Base-by-base conservation (phyloP, 2,797 vertebrate genomes). In the Scomberomorus guttatus region DNA sequence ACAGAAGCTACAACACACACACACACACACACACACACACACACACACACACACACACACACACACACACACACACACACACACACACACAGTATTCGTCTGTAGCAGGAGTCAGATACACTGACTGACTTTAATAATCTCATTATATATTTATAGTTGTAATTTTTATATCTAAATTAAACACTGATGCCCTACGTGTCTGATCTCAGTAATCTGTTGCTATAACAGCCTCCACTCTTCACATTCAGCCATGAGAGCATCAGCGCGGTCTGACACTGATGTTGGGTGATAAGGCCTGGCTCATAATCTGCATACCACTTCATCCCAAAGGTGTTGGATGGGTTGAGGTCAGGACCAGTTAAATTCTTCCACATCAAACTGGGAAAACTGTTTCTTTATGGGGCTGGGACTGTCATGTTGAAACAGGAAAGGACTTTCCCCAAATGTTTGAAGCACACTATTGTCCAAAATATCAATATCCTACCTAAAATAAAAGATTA, bases 11-110 rank as follows among this genome's bases (percentile, higher is more conserved):
- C 2, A 27, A 34, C 9, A 52, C 56, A 34, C 22, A 65, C 37
- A n/a, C 18, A 24, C 59, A 50, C 59, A 29, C 69, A 24, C 56
- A n/a, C 64, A 44, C 27, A 18, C 55, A 60, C 64, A 57, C 54
- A 39, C 46, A 39, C 63, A 24, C 22, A 14, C 24, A 22, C 62
- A 29, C 22, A 32, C 72, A 42, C 27, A 25, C 64, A 57, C 54
- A 39, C 46, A 39, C 63, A 24, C 22, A 14, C 24, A 22, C 62
- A 29, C 22, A 32, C 72, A 42, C 27, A 25, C 42, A 58, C 27
- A 18, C 55, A 59, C 29, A 29, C 52, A 29, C 56, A 58, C 48
- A n/a, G 8, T 34, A n/a, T 51, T 46, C 18, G 42, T 24, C 32
- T 52, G 1, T 29, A 10, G 51, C 37, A 4, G 27, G 9, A 39